Base-by-base conservation (phyloP, 2,888 invertebrate species). In the Acronicta aceris region DNA sequence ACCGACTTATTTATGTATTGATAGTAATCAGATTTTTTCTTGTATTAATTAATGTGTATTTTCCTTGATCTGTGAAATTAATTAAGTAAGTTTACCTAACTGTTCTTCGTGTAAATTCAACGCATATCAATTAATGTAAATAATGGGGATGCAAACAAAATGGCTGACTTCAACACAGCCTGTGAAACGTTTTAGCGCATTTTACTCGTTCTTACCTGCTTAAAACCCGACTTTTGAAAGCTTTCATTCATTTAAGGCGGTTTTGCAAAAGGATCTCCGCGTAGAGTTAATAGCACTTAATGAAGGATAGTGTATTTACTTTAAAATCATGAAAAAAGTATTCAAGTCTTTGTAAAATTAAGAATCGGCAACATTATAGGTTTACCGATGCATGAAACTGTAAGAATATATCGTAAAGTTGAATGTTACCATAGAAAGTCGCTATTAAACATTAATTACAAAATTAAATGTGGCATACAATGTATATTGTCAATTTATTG, bases 401-500 rank as follows among this genome's bases (percentile, higher is more conserved):
- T 59, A 50, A 67, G 53, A 66, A 38, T 46, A 41, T 40, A 60
- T 45, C 47, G 50, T 36, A 67, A 59, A 52, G 48, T 46, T 52
- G 51, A 36, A 66, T 54, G 46, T 56, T 49, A 57, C 46, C 30
- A 58, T 38, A 15, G 57, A 53, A 59, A 70, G 46, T 36, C 16
- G 49, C 51, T 43, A 65, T 59, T 61, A 46, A 21, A 43, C 54
- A 54, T 71, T 59, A 60, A 56, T 59, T 59, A 56, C 30, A 48
- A 70, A 53, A 71, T 65, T 48, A 46, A 75, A 71, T 65, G 67
- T 61, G 56, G 55, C 68, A 52, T 53, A 74, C 59, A 57, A 59
- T 65, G 56, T 65, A 46, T 74, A 64, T 66, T 45, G 76, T 76
- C 71, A 61, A 67, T 58, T 66, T 75, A 70, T 62, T 41, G 56